These are phyloP conservation scores for Chinchilla lanigera DNA, from an alignment of 2,113 vertebrate species.

Conservation along the genomic window DNA sequence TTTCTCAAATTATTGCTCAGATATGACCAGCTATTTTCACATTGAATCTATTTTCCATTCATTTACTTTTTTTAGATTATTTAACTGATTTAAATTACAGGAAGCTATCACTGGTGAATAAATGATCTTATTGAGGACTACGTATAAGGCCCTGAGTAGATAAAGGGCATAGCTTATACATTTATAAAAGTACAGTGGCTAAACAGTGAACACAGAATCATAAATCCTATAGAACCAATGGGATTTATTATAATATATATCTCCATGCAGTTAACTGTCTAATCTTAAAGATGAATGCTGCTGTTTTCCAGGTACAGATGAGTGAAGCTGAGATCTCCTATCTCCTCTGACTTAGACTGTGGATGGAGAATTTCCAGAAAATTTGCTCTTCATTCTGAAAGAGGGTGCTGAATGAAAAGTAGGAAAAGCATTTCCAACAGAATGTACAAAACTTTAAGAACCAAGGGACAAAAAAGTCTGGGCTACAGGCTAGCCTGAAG, in stretches of 20 bases:
- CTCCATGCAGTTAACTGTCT: not conserved
- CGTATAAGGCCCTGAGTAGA: not conserved
- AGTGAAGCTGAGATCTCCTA: not conserved
- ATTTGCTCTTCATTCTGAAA: not conserved
- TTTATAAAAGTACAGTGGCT: not conserved
- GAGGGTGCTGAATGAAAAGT: not conserved
- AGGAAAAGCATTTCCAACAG: not conserved
- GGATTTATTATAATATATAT: not conserved
- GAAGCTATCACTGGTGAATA: not conserved
- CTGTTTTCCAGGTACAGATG: not conserved
- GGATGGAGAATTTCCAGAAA: not conserved
- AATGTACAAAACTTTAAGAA: not conserved
- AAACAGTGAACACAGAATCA: not conserved
- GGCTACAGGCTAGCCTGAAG: not conserved
- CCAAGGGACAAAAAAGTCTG: not conserved
- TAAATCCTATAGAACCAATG: not conserved
- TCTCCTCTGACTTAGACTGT: not conserved
- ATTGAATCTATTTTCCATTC: not conserved
- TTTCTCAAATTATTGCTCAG: not conserved
- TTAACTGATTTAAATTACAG: not conserved
- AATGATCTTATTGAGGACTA: not conserved
- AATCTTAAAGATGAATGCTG: not conserved
- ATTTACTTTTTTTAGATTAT: not conserved
- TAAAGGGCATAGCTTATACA: not conserved
- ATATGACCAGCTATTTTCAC: not conserved